Percentiles rank a stretch among this genome's conserved stretches.
Conservation (phyloP, 2,113 vertebrate species). For the Phalacrocorax carbo region DNA sequence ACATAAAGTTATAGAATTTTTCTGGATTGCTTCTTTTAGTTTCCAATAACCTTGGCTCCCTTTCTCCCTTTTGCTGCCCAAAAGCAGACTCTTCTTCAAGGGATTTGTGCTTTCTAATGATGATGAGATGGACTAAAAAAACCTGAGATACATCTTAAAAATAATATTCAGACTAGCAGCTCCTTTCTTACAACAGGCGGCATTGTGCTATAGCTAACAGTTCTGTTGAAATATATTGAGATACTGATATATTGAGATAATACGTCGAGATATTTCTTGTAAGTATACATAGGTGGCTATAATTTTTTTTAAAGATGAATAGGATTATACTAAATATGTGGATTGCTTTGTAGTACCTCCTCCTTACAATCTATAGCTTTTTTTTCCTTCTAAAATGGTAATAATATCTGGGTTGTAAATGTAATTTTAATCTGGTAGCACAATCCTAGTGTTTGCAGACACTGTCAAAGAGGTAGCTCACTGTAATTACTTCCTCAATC, state of each 20-base stretch:
- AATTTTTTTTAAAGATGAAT: background rate
- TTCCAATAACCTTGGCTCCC: background rate
- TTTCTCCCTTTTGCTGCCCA: background rate
- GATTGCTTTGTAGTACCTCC: slow-evolving; percentile 15
- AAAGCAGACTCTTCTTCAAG: background rate
- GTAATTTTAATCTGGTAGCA: slow-evolving; percentile 64
- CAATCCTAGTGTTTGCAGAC: slow-evolving; percentile 55
- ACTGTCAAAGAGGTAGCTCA: slow-evolving; percentile 36
- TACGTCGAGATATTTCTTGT: background rate
- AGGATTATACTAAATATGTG: background rate
- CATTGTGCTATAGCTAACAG: background rate
- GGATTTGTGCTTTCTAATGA: background rate
- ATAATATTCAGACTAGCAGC: background rate
- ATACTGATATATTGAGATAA: background rate
- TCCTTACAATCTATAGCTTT: background rate
- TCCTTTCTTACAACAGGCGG: background rate
- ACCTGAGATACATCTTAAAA: background rate
- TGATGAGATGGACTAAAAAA: background rate
- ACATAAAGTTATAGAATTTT: background rate
- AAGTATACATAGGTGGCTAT: background rate
- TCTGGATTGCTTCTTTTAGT: background rate
- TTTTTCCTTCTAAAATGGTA: slow-evolving; percentile 45
- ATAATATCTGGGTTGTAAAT: slow-evolving; percentile 46
- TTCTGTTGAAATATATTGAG: background rate
- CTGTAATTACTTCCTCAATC: slow-evolving; percentile 75